phyloP scores from a whole-genome alignment of 2,888 invertebrate species.

The Liodrosophila aerea region DNA sequence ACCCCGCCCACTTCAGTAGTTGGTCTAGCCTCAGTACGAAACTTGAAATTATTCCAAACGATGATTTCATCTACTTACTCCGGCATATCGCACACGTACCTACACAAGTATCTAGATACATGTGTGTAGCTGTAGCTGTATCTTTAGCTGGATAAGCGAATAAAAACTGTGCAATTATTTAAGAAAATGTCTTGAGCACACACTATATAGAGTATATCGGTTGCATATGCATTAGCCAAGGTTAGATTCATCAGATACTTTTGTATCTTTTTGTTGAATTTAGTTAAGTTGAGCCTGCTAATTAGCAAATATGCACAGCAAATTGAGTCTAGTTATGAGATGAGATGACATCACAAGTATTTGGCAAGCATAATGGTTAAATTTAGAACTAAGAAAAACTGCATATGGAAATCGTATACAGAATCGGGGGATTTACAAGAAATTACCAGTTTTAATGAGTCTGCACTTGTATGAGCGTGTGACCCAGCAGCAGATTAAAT shows the following conservation, averaged over 20 bases:
- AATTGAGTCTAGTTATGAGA: slow-evolving; percentile 44
- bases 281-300: slow-evolving; percentile 41
- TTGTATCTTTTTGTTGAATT: slow-evolving; percentile 30
- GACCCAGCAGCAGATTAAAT: slow-evolving; percentile 17
- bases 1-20: slow-evolving; percentile 12
- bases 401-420: too few species aligned
- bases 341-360: slow-evolving; percentile 61
- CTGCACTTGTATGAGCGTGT: neutral
- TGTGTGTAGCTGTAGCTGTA: slow-evolving; percentile 12
- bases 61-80: slow-evolving; percentile 74
- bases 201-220: slow-evolving; percentile 17
- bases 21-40: slow-evolving; percentile 36
- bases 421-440: slow-evolving; percentile 27
- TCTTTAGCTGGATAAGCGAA: slow-evolving; percentile 38
- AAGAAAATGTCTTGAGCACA: slow-evolving; percentile 13
- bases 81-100: slow-evolving; percentile 35
- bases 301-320: slow-evolving; percentile 64
- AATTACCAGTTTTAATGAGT: slow-evolving; percentile 43
- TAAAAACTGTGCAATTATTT: slow-evolving; percentile 39
- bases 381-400: too few species aligned
- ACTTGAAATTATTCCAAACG: slow-evolving; percentile 70
- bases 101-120: slow-evolving; percentile 27
- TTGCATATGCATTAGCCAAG: slow-evolving; percentile 41
- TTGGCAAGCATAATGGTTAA: neutral
- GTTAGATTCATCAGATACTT: slow-evolving; percentile 60